phyloP scores from a whole-genome alignment of 2,888 invertebrate species.

The Macroteleia sp. region DNA sequence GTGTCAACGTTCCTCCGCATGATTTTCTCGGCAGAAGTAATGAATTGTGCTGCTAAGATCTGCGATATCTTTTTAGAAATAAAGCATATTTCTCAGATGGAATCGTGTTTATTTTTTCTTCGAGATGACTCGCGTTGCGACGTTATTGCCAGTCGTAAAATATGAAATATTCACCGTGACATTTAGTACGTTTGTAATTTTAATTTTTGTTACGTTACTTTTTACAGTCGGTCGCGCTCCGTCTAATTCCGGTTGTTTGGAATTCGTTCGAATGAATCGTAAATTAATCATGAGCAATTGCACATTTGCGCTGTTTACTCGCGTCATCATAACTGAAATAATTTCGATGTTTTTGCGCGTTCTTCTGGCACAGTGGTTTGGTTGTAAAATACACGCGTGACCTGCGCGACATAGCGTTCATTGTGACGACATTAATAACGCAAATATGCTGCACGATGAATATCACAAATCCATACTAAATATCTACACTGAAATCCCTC shows the following conservation, averaged over 20 bases:
- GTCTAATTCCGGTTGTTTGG: conserved; percentile 4
- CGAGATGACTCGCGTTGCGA: conserved; percentile 20
- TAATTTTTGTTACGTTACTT: conserved; percentile 22
- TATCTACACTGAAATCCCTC: conserved; percentile 40
- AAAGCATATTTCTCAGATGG: conserved; percentile 43
- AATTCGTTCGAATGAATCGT: neutral
- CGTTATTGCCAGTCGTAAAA: conserved; percentile 44
- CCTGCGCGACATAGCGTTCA: conserved; percentile 7
- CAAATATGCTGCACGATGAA: conserved; percentile 35
- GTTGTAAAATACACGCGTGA: conserved; percentile 24
- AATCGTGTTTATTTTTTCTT: conserved; percentile 34
- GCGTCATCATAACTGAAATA: neutral
- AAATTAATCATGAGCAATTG: conserved; percentile 7
- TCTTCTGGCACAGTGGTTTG: conserved; percentile 5
- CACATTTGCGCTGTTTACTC: too few relatives aligned
- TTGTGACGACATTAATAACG: conserved; percentile 38
- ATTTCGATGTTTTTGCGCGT: conserved; percentile 8
- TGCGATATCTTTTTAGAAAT: conserved; percentile 15
- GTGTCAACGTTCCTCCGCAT: conserved; percentile 44
- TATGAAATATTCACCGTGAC: conserved; percentile 32
- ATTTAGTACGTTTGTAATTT: conserved; percentile 31
- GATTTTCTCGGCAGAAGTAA: conserved; percentile 49
- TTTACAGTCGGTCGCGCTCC: neutral
- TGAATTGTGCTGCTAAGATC: conserved; percentile 45
- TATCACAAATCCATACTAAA: conserved; percentile 30